Evolutionary conservation across 2,113 vertebrate species (phyloP).

Genomic region (Serranochromis macrocephalus): DNA sequence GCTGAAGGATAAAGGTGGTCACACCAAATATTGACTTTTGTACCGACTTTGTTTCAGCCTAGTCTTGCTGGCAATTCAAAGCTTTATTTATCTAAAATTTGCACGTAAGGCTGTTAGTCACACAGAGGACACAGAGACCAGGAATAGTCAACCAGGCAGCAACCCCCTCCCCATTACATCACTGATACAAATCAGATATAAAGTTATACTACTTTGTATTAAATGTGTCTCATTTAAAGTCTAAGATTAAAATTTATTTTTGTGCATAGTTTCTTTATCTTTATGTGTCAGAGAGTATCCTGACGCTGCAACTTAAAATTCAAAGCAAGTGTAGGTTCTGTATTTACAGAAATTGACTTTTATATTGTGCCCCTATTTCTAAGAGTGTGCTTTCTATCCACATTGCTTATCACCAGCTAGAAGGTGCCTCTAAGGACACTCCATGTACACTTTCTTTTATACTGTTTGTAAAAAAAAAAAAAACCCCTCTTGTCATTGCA

Average conservation of each 20-base stretch:
- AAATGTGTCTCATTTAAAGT: background rate
- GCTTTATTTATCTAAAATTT: background rate
- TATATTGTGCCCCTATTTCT: background rate
- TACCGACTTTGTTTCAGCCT: background rate
- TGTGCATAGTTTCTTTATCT: background rate
- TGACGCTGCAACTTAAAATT: background rate
- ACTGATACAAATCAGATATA: background rate
- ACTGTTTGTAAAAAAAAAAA: background rate
- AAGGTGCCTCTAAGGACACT: background rate
- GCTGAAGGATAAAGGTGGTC: background rate
- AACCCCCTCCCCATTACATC: background rate
- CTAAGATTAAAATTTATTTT: background rate
- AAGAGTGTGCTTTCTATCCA: background rate
- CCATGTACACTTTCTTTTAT: background rate
- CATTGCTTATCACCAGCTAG: background rate
- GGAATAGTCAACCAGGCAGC: background rate
- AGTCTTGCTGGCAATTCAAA: background rate
- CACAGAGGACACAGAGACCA: background rate
- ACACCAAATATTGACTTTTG: background rate
- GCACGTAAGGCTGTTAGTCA: background rate
- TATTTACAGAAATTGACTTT: background rate
- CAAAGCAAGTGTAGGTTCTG: background rate
- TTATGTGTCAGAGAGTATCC: background rate
- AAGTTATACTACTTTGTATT: background rate
- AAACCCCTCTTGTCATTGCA: background rate